Evolutionary conservation across 2,888 invertebrate species (phyloP).

Genomic region (Troides oblongomaculatus): DNA sequence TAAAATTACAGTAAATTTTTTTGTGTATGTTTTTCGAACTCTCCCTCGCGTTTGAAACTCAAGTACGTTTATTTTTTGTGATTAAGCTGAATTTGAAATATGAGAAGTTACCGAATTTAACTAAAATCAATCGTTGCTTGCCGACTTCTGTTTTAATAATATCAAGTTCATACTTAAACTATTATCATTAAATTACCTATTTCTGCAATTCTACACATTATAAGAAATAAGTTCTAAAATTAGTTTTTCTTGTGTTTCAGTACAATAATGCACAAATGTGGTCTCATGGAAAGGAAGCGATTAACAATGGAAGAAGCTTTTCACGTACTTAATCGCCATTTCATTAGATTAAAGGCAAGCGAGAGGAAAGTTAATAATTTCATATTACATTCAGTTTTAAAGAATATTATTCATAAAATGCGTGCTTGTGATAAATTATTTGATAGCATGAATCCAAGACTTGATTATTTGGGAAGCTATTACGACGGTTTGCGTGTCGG

Average conservation of each 20-base stretch:
- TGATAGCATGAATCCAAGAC: constrained; percentile 50
- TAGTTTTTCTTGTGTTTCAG: not conserved
- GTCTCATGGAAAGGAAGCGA: constrained; percentile 28
- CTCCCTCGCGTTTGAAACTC: too few relatives aligned
- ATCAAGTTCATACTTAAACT: too few relatives aligned
- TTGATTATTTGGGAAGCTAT: constrained; percentile 60
- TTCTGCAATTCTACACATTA: too few relatives aligned
- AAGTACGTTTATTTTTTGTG: too few relatives aligned
- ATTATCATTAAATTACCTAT: too few relatives aligned
- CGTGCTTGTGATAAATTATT: constrained; percentile 47
- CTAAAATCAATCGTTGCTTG: too few relatives aligned
- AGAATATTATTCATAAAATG: constrained; percentile 49
- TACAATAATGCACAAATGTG: constrained; percentile 3
- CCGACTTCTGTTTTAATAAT: too few relatives aligned
- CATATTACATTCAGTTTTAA: constrained; percentile 48
- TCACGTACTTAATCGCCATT: constrained; percentile 46
- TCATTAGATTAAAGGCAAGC: constrained; percentile 48
- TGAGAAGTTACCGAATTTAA: too few relatives aligned
- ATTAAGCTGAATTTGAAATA: too few relatives aligned
- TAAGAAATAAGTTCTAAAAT: not conserved
- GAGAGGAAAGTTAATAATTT: constrained; percentile 50
- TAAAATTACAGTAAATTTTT: too few relatives aligned
- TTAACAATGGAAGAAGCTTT: constrained; percentile 47
- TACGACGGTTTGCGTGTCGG: constrained; percentile 59
- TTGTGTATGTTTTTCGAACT: too few relatives aligned